These are phyloP conservation scores for Polymixis lichenea DNA, from an alignment of 2,888 invertebrate genomes.

Conservation along the genomic window DNA sequence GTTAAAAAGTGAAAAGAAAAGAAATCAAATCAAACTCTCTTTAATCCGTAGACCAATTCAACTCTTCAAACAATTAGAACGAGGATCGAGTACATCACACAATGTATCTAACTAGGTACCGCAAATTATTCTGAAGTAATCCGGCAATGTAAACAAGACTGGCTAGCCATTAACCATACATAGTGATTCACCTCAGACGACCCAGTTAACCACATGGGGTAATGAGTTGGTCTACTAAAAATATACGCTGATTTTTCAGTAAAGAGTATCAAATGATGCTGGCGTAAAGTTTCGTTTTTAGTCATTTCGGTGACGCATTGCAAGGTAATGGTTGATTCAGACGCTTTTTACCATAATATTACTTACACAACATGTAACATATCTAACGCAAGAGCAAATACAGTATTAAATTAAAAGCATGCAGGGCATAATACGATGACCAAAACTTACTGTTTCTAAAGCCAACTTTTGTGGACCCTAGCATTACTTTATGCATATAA, in stretches of 20 bases:
- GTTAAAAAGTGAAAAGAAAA: not conserved
- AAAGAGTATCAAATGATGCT: conserved; percentile 43
- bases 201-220: conserved; percentile 60
- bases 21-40: conserved; percentile 4
- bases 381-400: too few species aligned
- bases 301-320: conserved; percentile 39
- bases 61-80: conserved; percentile 18
- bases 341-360: not conserved
- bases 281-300: conserved; percentile 32
- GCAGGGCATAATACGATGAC: too few species aligned
- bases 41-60: not conserved
- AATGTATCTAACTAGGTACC: conserved; percentile 27
- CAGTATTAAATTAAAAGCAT: too few species aligned
- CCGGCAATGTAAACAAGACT: conserved; percentile 41
- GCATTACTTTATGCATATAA: too few species aligned
- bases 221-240: conserved; percentile 61
- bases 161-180: conserved; percentile 31
- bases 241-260: conserved; percentile 55
- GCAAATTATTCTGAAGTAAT: conserved; percentile 54
- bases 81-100: conserved; percentile 18
- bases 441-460: too few species aligned
- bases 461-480: too few species aligned
- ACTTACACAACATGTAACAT: not conserved
- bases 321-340: conserved; percentile 13
- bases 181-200: conserved; percentile 61